Conservation (phyloP, 1,140 invertebrate species). For the Sycophila sp. region DNA sequence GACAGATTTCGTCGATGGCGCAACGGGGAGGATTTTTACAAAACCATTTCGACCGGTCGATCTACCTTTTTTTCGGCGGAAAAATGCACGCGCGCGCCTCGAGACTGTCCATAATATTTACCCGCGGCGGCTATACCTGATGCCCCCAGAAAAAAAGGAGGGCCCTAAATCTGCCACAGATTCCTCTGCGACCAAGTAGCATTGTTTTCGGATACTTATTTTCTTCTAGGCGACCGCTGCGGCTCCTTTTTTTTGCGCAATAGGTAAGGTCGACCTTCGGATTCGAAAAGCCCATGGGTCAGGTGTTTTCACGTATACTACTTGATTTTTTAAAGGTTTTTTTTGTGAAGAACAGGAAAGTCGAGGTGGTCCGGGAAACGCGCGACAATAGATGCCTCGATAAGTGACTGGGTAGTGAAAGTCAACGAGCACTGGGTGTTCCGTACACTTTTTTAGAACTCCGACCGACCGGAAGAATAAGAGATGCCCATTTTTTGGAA, state of each 20-base stretch:
- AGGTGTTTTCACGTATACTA: conserved; percentile 1
- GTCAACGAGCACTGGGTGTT: conserved; percentile 18
- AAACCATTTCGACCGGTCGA: not conserved
- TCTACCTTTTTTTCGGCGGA: conserved; percentile 9
- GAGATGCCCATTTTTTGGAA: conserved; percentile 4
- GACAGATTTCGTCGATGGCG: not conserved
- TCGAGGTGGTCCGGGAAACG: not conserved
- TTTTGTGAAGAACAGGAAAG: not conserved
- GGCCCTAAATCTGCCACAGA: conserved; percentile 15
- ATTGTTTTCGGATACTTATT: not conserved
- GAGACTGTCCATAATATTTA: conserved; percentile 29
- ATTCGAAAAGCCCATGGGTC: too few species aligned
- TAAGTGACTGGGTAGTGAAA: conserved; percentile 22
- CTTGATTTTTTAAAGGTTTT: conserved; percentile 3
- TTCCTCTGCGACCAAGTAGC: not conserved
- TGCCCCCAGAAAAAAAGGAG: not conserved
- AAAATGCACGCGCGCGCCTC: not conserved
- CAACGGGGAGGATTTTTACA: conserved; percentile 19
- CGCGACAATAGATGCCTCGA: conserved; percentile 27
- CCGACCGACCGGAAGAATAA: conserved; percentile 18
- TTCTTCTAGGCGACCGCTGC: not conserved
- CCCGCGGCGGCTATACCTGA: conserved; percentile 14
- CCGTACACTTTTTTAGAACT: too few species aligned
- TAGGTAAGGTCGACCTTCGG: not conserved
- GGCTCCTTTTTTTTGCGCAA: not conserved